These are phyloP conservation scores for Procavia capensis DNA, from an alignment of 2,113 vertebrate species.

Conservation along the genomic window DNA sequence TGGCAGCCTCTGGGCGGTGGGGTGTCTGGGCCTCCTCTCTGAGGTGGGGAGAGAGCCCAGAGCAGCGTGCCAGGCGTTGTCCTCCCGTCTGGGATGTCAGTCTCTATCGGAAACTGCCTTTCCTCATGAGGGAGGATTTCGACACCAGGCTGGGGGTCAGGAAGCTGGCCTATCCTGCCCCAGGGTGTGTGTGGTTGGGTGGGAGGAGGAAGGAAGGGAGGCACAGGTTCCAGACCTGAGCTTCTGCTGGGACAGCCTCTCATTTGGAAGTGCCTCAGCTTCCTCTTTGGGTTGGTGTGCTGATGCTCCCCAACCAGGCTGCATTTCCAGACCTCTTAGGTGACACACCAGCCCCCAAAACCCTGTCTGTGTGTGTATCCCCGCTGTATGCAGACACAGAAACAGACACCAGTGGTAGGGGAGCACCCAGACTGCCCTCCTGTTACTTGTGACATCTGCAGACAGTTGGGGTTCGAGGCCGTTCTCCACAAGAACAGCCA, in stretches of 20 bases:
- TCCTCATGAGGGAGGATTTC: conserved; percentile 66
- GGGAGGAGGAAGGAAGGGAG: conserved; percentile 73
- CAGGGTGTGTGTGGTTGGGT: background rate
- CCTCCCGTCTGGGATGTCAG: background rate
- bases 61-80: background rate
- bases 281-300: background rate
- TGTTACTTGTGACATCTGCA: background rate
- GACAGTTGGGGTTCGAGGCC: background rate
- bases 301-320: background rate
- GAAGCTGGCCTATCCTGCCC: conserved; percentile 50
- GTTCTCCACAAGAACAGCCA: background rate
- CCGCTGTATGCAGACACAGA: background rate
- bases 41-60: background rate
- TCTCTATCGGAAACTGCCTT: conserved; percentile 64
- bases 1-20: background rate
- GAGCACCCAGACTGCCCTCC: background rate
- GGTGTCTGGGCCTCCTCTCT: background rate
- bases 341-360: background rate
- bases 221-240: background rate
- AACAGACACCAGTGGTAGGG: background rate
- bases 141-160: conserved; percentile 65
- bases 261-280: background rate
- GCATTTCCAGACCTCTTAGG: background rate
- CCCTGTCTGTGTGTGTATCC: background rate
- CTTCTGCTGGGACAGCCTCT: background rate